Percentiles rank a stretch among this genome's conserved stretches.
Evolutionary conservation across 2,113 vertebrate genomes (phyloP).

Genomic region (Lipotes vexillifer): DNA sequence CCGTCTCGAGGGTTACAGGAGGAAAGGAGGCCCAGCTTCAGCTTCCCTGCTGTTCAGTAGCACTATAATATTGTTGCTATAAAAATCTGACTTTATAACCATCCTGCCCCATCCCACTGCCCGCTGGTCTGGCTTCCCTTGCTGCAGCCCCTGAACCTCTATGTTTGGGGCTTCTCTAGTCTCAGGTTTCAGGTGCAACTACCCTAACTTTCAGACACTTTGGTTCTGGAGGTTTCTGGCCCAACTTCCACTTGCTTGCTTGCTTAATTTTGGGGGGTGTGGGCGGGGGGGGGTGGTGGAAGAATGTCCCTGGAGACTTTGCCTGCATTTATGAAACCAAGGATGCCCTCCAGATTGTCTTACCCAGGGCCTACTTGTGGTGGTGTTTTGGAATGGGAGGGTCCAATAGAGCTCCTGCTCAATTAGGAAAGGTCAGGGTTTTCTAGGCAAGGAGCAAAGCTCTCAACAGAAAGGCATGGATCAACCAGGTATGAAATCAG

Average conservation of each 20-base stretch:
- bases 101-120: neutral
- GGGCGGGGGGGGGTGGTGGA: neutral
- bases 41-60: neutral
- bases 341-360: neutral
- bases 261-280: neutral
- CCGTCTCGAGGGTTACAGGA: neutral
- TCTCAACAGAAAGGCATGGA: neutral
- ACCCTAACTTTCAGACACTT: neutral
- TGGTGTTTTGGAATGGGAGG: neutral
- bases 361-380: neutral
- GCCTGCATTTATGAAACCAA: neutral
- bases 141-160: neutral
- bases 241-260: neutral
- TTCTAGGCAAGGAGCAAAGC: neutral
- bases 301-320: neutral
- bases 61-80: neutral
- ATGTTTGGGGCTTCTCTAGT: neutral
- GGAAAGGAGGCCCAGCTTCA: neutral
- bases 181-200: neutral
- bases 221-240: neutral
- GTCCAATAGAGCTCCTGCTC: neutral
- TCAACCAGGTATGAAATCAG: neutral
- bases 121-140: neutral
- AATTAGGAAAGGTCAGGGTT: neutral
- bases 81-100: neutral